Evolutionary conservation across 2,113 vertebrate species (phyloP).

Genomic region (Odocoileus hemionus): DNA sequence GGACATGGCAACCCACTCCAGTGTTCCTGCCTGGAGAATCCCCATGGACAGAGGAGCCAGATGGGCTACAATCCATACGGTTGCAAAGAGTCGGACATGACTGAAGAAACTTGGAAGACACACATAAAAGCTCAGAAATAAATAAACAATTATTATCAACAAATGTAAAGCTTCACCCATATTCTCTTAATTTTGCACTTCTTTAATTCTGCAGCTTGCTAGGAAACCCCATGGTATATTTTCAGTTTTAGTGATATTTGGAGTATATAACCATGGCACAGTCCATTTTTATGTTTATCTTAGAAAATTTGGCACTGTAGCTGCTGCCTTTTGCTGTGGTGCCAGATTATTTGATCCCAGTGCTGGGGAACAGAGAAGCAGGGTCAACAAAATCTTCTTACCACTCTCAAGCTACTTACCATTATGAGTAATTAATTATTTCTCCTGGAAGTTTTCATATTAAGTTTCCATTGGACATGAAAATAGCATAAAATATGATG

Average conservation of each 20-base stretch:
- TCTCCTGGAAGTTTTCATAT: neutral
- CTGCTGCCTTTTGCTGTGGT: neutral
- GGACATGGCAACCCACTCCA: neutral
- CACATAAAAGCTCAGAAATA: neutral
- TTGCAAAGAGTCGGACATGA: neutral
- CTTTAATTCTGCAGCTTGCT: neutral
- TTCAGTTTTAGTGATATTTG: neutral
- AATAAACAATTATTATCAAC: neutral
- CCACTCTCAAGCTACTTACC: neutral
- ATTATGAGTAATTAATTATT: conserved; percentile 37
- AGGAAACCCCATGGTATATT: neutral
- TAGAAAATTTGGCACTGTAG: neutral
- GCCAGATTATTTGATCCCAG: neutral
- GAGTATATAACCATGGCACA: neutral
- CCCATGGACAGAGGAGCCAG: neutral
- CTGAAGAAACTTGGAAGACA: neutral
- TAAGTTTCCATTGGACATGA: neutral
- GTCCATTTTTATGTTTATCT: neutral
- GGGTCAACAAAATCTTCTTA: neutral
- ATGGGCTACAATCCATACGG: neutral
- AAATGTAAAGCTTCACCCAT: neutral
- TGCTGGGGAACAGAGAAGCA: neutral
- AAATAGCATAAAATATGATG: neutral
- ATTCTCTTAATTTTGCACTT: neutral
- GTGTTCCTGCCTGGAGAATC: neutral